These are phyloP conservation scores for Nycteola revayana DNA, from an alignment of 2,888 invertebrate species.

Conservation along the genomic window DNA sequence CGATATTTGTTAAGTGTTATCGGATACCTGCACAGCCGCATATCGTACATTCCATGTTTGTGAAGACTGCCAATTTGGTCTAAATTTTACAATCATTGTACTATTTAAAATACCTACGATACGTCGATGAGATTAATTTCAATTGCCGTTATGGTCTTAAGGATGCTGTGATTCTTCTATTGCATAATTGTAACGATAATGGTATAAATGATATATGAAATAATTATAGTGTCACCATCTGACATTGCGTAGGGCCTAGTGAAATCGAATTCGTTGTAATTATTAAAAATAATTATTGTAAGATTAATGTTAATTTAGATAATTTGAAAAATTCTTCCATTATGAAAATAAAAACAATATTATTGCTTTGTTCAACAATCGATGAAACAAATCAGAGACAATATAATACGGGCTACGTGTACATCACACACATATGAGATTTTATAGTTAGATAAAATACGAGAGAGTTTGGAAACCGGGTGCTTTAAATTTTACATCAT, in stretches of 20 bases:
- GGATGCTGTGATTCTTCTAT: slow-evolving; percentile 82
- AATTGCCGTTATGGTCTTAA: slow-evolving; percentile 79
- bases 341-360: slow-evolving; percentile 59
- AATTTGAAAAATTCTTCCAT: slow-evolving; percentile 73
- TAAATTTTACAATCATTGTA: slow-evolving; percentile 80
- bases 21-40: slow-evolving; percentile 80
- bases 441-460: slow-evolving; percentile 76
- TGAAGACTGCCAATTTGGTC: slow-evolving; percentile 82
- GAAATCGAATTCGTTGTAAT: slow-evolving; percentile 78
- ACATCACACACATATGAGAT: slow-evolving; percentile 64
- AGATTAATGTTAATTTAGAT: slow-evolving; percentile 70
- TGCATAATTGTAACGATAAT: slow-evolving; percentile 76
- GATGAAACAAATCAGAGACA: slow-evolving; percentile 66
- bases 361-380: slow-evolving; percentile 66
- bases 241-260: slow-evolving; percentile 77
- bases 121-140: slow-evolving; percentile 78
- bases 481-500: slow-evolving; percentile 81
- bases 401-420: slow-evolving; percentile 71
- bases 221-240: slow-evolving; percentile 71
- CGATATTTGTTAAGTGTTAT: slow-evolving; percentile 77
- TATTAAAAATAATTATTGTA: slow-evolving; percentile 58
- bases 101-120: slow-evolving; percentile 74
- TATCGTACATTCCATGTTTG: slow-evolving; percentile 82
- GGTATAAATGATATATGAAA: slow-evolving; percentile 58
- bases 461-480: slow-evolving; percentile 81